Evolutionary conservation across 2,797 vertebrate species (phyloP), one percentile per base, ranked within the genome.

Genomic region (Pipistrellus kuhlii): DNA sequence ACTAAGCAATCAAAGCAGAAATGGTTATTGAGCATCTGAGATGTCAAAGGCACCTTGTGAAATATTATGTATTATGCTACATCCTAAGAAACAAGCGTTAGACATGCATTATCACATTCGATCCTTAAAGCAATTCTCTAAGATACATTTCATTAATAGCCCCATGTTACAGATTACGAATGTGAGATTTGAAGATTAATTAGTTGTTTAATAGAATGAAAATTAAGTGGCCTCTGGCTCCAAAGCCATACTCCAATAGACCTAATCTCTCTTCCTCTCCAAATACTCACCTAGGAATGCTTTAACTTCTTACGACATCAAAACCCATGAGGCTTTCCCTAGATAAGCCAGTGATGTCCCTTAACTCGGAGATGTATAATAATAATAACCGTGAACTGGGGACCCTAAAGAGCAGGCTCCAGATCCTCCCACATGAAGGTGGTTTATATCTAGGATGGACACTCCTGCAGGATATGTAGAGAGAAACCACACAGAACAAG

Each of bases 11-110:
- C 59, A n/a, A 64, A 83, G n/a, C n/a, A 62, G 59, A 81, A 48
- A 44, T 55, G 32, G 71, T 64, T 59, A 68, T 27, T 51, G 66
- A 88, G 21, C 32, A 78, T 57, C n/a, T 91, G 41, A 41, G 46
- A 41, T 41, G 51, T 51, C 64, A 80, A 59, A 87, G 25, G 25
- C 3, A 88, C 57, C 88, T 72, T 75, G 23, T 77, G 51, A 95
- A 85, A 85, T 85, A 80, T 6, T 53, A 25, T 20, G 4, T 44
- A 12, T 38, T 62, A n/a, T 17, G 53, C 53, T 51, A 21, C 1
- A 11, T 76, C 27, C 72, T 71, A 30, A 81, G 38, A 90, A 91
- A 75, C 68, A 75, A 76, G 38, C 53, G 38, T 90, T 81, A 75
- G 41, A 57, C 14, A 21, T 27, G 48, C 14, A 17, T 83, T 86